Evolutionary conservation across 2,797 vertebrate species (phyloP).

Genomic region (Sebastes paucispinis): DNA sequence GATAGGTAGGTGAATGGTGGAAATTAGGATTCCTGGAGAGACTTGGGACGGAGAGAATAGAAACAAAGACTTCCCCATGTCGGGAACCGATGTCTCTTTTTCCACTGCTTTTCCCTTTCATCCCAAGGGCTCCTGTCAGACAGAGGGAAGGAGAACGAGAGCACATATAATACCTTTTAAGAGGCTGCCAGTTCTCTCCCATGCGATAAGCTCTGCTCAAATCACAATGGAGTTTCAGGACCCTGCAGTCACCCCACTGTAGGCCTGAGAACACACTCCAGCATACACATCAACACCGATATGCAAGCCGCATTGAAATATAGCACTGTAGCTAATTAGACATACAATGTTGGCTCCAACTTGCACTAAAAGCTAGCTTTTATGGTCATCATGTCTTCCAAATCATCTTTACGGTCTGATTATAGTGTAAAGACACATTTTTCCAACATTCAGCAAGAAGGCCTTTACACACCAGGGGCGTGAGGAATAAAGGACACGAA

Average conservation of each 20-base stretch:
- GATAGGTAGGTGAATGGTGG: conserved; percentile 83
- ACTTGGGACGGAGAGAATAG: conserved; percentile 82
- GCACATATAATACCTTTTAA: conserved; percentile 84
- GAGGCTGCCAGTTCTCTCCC: conserved; percentile 82
- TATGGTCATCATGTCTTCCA: neutral
- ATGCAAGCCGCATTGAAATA: conserved; percentile 64
- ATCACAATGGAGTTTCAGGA: conserved; percentile 81
- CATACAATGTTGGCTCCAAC: conserved; percentile 35
- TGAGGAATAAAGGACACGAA: too few relatives aligned
- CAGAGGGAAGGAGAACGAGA: conserved; percentile 80
- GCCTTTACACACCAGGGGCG: too few relatives aligned
- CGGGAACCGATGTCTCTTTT: conserved; percentile 82
- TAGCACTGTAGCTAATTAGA: conserved; percentile 66
- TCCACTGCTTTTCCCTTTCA: conserved; percentile 80
- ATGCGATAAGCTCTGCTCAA: conserved; percentile 83
- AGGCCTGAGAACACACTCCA: conserved; percentile 77
- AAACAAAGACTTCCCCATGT: conserved; percentile 85
- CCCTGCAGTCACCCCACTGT: conserved; percentile 78
- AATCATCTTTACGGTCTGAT: conserved; percentile 13
- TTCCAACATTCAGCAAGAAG: neutral
- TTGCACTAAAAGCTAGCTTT: conserved; percentile 11
- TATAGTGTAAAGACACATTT: neutral
- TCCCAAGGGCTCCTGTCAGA: conserved; percentile 81
- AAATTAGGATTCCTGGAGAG: conserved; percentile 86
- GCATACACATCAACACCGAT: conserved; percentile 69